Evolutionary conservation across 64 coral and sea anemone genomes (phyloP).

Genomic region (Platygyra sinensis): DNA sequence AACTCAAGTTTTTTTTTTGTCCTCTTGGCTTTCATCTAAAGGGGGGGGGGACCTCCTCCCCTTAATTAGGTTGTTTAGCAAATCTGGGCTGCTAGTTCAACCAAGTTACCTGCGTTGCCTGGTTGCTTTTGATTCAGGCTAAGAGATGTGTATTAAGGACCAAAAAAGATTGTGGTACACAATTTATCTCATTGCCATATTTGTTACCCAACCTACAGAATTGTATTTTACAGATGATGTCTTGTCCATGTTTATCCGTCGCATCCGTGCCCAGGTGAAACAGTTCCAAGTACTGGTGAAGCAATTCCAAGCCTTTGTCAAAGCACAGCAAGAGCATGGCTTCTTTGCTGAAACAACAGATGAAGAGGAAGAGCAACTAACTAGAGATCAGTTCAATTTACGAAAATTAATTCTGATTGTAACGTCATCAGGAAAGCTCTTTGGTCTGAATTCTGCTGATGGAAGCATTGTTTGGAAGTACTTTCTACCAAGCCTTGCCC

Average conservation of each 20-base stretch:
- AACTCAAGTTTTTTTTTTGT: too few species aligned
- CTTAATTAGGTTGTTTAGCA: too few species aligned
- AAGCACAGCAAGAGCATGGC: slow-evolving; percentile 84
- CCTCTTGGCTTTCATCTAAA: too few species aligned
- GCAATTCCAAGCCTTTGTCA: slow-evolving; percentile 90
- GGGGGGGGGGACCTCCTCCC: too few species aligned
- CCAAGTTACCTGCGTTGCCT: too few species aligned
- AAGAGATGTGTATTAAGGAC: too few species aligned
- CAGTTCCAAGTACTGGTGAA: slow-evolving; percentile 91
- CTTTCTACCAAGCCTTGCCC: slow-evolving; percentile 77
- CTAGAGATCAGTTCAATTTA: slow-evolving; percentile 98
- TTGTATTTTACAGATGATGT: slow-evolving; percentile 74
- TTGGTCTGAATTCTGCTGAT: slow-evolving; percentile 91
- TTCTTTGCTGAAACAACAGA: slow-evolving; percentile 53
- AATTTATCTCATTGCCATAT: too few species aligned
- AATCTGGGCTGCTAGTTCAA: too few species aligned
- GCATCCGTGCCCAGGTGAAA: slow-evolving; percentile 93
- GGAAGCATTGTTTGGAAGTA: slow-evolving; percentile 93
- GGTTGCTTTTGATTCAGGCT: too few species aligned
- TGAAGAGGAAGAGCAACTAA: slow-evolving; percentile 86
- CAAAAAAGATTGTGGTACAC: too few species aligned
- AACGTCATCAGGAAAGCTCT: slow-evolving; percentile 91
- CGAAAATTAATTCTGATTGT: slow-evolving; percentile 87
- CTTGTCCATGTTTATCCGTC: slow-evolving; percentile 94
- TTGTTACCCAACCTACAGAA: not conserved